A percentile compares a stretch with the other conserved stretches of the same genome.
These are phyloP conservation scores for Taxidea taxus DNA, from an alignment of 2,113 vertebrate species.

Conservation along the genomic window DNA sequence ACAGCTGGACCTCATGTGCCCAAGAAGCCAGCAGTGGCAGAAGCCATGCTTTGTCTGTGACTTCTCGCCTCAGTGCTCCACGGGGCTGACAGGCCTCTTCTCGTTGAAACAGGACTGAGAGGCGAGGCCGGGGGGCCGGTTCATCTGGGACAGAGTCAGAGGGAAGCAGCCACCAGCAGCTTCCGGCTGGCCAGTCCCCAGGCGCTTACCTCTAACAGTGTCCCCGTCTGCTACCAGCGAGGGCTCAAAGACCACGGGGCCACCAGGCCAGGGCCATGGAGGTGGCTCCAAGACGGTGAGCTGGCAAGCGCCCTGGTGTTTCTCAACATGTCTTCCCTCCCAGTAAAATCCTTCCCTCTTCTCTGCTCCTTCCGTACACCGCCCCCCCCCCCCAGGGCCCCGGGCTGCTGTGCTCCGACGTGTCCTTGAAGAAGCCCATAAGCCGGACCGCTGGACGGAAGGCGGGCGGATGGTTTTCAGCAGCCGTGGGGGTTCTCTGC, in stretches of 20 bases:
- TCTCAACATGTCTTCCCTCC: fast-evolving
- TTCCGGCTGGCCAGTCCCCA: neutral
- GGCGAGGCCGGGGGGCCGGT: neutral
- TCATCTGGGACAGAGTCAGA: neutral
- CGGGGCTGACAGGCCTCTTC: neutral
- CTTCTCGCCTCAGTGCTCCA: neutral
- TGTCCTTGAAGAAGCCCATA: neutral
- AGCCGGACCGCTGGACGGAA: neutral
- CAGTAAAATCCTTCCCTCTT: neutral
- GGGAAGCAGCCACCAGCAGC: neutral
- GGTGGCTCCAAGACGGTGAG: constrained; percentile 51
- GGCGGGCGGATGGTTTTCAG: neutral
- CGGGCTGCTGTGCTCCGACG: fast-evolving
- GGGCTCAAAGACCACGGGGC: neutral
- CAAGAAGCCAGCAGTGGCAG: neutral
- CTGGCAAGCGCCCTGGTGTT: fast-evolving
- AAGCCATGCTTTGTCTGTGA: neutral
- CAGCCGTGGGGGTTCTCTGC: fast-evolving
- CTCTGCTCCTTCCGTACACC: fast-evolving
- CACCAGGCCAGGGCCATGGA: neutral
- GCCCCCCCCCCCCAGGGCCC: no score
- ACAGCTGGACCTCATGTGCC: neutral
- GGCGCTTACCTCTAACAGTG: neutral
- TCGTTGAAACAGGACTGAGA: constrained; percentile 38
- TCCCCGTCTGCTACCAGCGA: neutral